Percentiles rank a stretch among this genome's conserved stretches.
Conservation (phyloP, 2,113 vertebrate genomes). For the Neomonachus schauinslandi region DNA sequence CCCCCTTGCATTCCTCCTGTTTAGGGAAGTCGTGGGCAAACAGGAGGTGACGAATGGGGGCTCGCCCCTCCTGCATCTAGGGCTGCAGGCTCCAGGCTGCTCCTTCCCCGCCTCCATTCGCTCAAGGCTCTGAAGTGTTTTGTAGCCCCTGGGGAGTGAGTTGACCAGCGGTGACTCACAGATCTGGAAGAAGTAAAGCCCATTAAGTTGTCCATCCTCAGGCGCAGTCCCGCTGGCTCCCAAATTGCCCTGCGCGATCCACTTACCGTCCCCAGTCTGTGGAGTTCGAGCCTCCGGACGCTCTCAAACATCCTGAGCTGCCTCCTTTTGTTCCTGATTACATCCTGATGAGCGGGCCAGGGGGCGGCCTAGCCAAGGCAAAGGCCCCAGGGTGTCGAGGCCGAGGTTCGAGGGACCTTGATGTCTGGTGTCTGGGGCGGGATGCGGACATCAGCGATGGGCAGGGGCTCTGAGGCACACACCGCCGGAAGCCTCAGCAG, state of each 20-base stretch:
- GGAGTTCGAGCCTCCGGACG: neutral
- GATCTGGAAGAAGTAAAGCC: neutral
- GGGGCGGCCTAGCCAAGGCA: neutral
- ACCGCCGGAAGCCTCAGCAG: neutral
- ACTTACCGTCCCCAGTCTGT: rapidly evolving
- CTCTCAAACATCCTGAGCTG: too few species aligned
- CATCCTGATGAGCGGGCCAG: neutral
- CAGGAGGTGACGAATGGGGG: neutral
- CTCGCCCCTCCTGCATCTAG: neutral
- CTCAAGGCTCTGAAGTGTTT: neutral
- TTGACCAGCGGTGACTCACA: neutral
- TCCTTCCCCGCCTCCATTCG: neutral
- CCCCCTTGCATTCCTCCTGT: neutral
- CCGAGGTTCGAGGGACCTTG: neutral
- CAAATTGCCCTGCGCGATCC: rapidly evolving
- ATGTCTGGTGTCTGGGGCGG: neutral
- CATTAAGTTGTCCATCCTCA: neutral
- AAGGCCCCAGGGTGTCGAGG: neutral
- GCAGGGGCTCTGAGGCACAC: neutral
- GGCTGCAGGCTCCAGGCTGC: neutral
- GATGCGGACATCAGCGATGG: too few species aligned
- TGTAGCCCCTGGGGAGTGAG: neutral
- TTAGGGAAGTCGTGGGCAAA: neutral
- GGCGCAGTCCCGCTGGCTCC: neutral
- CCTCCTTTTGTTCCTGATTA: neutral